Base-by-base conservation (phyloP, 1,140 invertebrate species). In the Sitobion miscanthi region DNA sequence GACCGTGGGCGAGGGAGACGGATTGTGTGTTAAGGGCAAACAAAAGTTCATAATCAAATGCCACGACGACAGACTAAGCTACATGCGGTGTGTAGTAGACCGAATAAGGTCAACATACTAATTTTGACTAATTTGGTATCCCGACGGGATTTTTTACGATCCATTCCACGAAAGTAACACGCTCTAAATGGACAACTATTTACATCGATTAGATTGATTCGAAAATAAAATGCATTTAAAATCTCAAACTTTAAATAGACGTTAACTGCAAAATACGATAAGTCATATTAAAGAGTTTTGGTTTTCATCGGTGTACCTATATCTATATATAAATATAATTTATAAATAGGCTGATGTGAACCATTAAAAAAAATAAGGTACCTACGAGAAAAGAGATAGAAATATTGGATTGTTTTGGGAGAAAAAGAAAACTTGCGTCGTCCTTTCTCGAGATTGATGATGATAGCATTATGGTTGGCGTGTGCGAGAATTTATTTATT, bases 31-130 rank as follows among this genome's bases (percentile, higher is more conserved):
- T 54, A 89, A 89, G 35, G 88, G 54, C 54, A 30, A 45, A 69
- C 89, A 90, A 90, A 90, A 90, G 89, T 90, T 90, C 57, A 90
- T 45, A 69, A 49, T 90, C 25, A 90, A 90, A 90, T 90, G 89
- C 38, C 89, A 90, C 57, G 54, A 4, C 38, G 35, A 77, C n/a
- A 30, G 30, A 77, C 62, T 30, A 11, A 30, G n/a, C 35, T 52
- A 35, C 42, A 52, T 6, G 35, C 35, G 30, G 47, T 38, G 52
- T 14, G 52, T 57, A 89, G 57, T 89, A 57, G 52, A 89, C 49
- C 38, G 89, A 42, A 62, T 62, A 69, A 89, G 88, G 52, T 89
- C 52, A 57, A 89, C 49, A n/a, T 42, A 47, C 7, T 21, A n/a
- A 88, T 52, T 88, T 88, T 2, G 87, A 9, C 52, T 89, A 88